Percentiles rank a stretch among this genome's conserved stretches.
Evolutionary conservation across 2,888 invertebrate genomes (phyloP).

Genomic region (Drosophila pseudotalamancana): DNA sequence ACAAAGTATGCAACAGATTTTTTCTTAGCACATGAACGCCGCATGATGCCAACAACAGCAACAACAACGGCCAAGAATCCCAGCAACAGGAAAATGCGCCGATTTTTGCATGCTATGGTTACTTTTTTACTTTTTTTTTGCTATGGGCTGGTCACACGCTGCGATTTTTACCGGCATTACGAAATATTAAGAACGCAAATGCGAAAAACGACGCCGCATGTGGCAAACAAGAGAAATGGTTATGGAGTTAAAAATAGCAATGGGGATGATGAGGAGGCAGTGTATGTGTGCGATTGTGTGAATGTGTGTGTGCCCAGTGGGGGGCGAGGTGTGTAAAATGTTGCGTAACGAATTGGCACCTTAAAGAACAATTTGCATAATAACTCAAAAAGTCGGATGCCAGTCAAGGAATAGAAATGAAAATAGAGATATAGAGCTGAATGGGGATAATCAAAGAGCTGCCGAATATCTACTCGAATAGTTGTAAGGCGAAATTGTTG

Average conservation of each 20-base stretch:
- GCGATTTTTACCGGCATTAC: constrained; percentile 76
- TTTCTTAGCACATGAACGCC: constrained; percentile 52
- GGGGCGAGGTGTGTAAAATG: background rate
- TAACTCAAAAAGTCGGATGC: background rate
- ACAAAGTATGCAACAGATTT: constrained; percentile 74
- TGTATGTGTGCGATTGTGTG: no score
- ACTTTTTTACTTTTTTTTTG: constrained; percentile 14
- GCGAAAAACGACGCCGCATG: constrained; percentile 50
- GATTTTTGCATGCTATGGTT: constrained; percentile 57
- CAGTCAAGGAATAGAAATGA: no score
- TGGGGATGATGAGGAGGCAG: background rate
- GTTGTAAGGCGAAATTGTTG: no score
- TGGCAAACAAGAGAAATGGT: constrained; percentile 49
- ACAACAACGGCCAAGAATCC: constrained; percentile 4
- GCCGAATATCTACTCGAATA: background rate
- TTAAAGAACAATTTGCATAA: constrained; percentile 32
- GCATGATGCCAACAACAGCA: constrained; percentile 55
- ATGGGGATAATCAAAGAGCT: background rate
- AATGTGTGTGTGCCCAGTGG: background rate
- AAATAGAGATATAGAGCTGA: no score
- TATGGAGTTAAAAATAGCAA: constrained; percentile 50
- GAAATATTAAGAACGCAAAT: constrained; percentile 73
- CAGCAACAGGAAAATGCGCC: constrained; percentile 32
- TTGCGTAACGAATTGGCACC: constrained; percentile 38
- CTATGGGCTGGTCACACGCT: constrained; percentile 57